Percentiles rank a stretch among this genome's conserved stretches.
Evolutionary conservation across 2,888 invertebrate species (phyloP).

Genomic region (Flexamia atlantica): DNA sequence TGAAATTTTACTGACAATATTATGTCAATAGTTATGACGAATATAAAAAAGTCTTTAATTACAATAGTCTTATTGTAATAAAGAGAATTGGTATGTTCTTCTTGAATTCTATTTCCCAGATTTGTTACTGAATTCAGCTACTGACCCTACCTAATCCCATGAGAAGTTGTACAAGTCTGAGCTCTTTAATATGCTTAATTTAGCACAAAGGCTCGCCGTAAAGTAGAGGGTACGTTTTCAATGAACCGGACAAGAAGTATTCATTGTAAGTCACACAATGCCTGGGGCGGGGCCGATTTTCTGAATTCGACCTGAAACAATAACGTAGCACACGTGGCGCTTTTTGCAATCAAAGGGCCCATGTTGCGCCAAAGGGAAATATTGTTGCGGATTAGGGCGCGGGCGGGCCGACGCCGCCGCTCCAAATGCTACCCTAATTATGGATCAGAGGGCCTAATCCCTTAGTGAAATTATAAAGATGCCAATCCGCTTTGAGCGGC

Average conservation of each 20-base stretch:
- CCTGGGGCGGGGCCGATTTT: constrained; percentile 40
- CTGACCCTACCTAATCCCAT: no score
- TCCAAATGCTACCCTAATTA: constrained; percentile 58
- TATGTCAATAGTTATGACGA: no score
- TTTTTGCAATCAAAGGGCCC: constrained; percentile 58
- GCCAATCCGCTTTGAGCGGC: constrained; percentile 43
- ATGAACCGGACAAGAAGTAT: neutral
- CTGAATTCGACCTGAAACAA: constrained; percentile 42
- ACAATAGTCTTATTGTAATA: no score
- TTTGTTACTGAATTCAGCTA: no score
- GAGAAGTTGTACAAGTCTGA: neutral
- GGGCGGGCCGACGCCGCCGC: constrained; percentile 18
- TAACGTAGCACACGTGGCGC: constrained; percentile 55
- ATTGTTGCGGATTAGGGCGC: constrained; percentile 54
- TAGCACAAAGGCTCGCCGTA: neutral
- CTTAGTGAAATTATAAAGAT: constrained; percentile 60
- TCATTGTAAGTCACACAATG: constrained; percentile 25
- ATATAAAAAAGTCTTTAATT: no score
- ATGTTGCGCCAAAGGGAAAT: constrained; percentile 52
- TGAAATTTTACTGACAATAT: no score
- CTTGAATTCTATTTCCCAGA: no score
- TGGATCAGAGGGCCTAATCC: constrained; percentile 56
- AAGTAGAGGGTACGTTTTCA: neutral
- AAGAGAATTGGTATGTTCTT: no score
- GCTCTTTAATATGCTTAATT: neutral